Evolutionary conservation across 2,113 vertebrate genomes (phyloP).

Genomic region (Mesitornis unicolor): DNA sequence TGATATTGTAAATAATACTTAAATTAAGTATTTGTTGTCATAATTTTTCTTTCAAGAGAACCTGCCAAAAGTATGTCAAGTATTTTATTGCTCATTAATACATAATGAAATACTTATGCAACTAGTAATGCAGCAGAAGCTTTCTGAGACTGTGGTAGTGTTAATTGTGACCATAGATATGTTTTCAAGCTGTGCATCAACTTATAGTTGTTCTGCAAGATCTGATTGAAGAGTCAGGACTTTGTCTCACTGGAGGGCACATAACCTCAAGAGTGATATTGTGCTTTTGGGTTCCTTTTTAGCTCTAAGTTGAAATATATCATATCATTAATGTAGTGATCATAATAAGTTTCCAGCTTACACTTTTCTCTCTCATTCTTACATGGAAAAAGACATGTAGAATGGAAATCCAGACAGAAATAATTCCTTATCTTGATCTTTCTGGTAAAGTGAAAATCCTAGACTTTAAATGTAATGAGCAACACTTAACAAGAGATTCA

Average conservation of each 20-base stretch:
- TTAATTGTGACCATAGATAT: neutral
- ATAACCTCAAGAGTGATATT: fast-evolving
- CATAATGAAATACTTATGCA: neutral
- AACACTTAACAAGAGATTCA: neutral
- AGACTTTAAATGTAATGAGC: neutral
- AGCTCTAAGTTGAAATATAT: neutral
- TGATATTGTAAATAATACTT: slow-evolving; percentile 26
- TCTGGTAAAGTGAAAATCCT: neutral
- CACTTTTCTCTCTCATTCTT: neutral
- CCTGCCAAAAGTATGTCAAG: neutral
- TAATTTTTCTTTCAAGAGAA: slow-evolving; percentile 4
- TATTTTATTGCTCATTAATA: neutral
- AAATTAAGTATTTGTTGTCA: slow-evolving; percentile 8
- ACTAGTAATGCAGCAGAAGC: neutral
- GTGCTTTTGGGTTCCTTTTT: neutral
- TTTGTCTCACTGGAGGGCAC: neutral
- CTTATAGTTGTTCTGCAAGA: neutral
- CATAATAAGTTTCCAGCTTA: neutral
- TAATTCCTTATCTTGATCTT: neutral
- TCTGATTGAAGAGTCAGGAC: neutral
- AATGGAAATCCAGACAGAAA: neutral
- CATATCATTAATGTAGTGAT: neutral
- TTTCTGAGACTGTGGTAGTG: neutral
- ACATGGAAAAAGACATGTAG: fast-evolving
- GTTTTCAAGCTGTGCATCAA: neutral